Base-by-base conservation (phyloP, 2,888 invertebrate species). In the Resseliella maxima region DNA sequence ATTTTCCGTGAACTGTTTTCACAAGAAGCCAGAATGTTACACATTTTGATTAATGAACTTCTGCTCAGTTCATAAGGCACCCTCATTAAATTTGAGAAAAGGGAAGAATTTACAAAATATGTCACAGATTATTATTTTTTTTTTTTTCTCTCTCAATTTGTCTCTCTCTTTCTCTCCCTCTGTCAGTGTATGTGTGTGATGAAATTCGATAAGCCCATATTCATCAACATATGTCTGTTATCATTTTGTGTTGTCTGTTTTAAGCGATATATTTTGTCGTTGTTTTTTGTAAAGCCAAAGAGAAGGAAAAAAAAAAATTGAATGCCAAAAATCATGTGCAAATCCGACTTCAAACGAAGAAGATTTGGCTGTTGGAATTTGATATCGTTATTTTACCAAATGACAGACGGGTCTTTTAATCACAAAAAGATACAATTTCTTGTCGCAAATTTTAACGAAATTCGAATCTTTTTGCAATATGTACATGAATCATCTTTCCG, bases 41-140 rank as follows among this genome's bases (percentile, higher is more conserved):
- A 12, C 72, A 31, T 5, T 72, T 72, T 72, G 72, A 72, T 72
- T 72, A 72, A 72, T 72, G 72, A 72, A 72, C 72, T 72, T 35
- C 12, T 31, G 59, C 59, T 12, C 5, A 72, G 72, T 72, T 72
- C 72, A 72, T 72, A 35, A 15, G 35, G 72, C 31, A 72, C 35
- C 72, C 72, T 72, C 72, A 72, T 72, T 72, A 72, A 72, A 72
- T 72, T 50, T 27, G 3, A 35, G 35, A 72, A 72, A 72, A 72
- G 0, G 35, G 72, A 72, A 72, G 31, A 72, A 72, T 72, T 72
- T 59, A 59, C 59, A 59, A 59, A 59, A 59, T 59, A 59, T 72
- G 72, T 72, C 72, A 18, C 72, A 72, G 31, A 31, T 59, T 59
- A 72, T 50, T 21, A 18, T 50, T 18, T 50, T 12, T 41, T 12